Evolutionary conservation across 2,888 invertebrate genomes (phyloP), one percentile per base, ranked within the genome.

Genomic region (Frankliniella fusca): DNA sequence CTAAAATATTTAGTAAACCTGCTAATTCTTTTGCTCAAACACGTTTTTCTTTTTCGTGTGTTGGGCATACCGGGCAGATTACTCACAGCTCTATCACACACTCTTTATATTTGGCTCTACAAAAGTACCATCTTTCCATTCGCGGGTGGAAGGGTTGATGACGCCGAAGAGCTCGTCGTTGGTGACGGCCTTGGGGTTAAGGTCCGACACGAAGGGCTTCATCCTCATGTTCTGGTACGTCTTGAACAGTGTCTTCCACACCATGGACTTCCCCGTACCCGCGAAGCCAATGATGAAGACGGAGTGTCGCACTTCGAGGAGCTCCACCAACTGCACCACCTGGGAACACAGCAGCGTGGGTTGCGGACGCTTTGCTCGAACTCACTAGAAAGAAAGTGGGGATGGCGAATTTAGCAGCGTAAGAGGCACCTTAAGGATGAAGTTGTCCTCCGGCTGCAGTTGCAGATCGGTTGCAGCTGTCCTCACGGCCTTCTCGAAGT

Each of bases 181-280:
- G 0, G 97, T 97, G 10, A 98, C 97, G 18, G 97, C 97, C 88
- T 98, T 97, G 0, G 98, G 97, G 87, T 97, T 97, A n/a, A 98
- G 90, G 87, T 98, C 98, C 86, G 95, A 94, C 85, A 93, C 96
- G 84, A 92, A 89, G 0, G 97, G 97, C 87, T 95, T 96, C 83
- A 91, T 88, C 87, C 95, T 95, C 85, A 94, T 90, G 89, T 96
- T 95, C 81, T 90, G 88, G 87, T 97, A 96, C 0, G 97, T 97
- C 86, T 91, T 93, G 86, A 93, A 92, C 1, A 98, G 90, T 0
- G 97, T 96, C 87, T 95, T 96, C 97, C 97, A 98, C 0, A 98
- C 95, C 90, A 94, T 93, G 0, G 94, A 93, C 88, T 97, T 98
- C 20, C 98, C 98, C 7, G 97, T 96, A 5, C 98, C 98, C 61